Evolutionary conservation across 2,113 vertebrate genomes (phyloP).

Genomic region (Alethe castanea): DNA sequence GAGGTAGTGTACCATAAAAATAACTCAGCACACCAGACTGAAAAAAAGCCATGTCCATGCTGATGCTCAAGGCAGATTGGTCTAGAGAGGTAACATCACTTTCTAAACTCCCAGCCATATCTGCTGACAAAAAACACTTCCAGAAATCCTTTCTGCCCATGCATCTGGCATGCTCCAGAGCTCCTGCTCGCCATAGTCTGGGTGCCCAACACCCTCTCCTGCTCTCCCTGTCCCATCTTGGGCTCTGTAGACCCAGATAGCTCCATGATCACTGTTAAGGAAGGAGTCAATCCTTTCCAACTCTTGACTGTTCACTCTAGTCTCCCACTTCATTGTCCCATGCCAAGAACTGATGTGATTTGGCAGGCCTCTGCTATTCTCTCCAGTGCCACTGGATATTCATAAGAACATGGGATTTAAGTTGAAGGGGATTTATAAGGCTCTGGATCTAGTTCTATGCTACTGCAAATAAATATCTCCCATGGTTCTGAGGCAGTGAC

Average conservation of each 20-base stretch:
- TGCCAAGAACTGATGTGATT: not conserved
- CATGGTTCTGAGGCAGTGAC: not conserved
- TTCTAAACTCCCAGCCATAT: not conserved
- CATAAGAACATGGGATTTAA: not conserved
- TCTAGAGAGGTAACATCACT: not conserved
- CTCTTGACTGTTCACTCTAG: not conserved
- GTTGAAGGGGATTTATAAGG: not conserved
- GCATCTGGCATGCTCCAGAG: not conserved
- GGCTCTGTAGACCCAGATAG: not conserved
- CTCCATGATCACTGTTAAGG: not conserved
- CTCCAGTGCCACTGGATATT: not conserved
- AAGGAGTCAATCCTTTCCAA: not conserved
- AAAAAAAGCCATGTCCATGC: not conserved
- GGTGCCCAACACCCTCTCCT: not conserved
- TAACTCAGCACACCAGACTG: not conserved
- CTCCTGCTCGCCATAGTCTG: rapidly evolving
- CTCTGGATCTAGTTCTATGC: not conserved
- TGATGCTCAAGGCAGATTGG: not conserved
- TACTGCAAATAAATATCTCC: not conserved
- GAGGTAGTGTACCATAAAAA: not conserved
- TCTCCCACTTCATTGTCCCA: not conserved
- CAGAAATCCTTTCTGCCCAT: not conserved
- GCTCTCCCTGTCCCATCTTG: not conserved
- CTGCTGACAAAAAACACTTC: not conserved
- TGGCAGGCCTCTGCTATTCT: not conserved